These are phyloP conservation scores for Masnerella sp. DNA, from an alignment of 2,888 invertebrate genomes.

Conservation along the genomic window DNA sequence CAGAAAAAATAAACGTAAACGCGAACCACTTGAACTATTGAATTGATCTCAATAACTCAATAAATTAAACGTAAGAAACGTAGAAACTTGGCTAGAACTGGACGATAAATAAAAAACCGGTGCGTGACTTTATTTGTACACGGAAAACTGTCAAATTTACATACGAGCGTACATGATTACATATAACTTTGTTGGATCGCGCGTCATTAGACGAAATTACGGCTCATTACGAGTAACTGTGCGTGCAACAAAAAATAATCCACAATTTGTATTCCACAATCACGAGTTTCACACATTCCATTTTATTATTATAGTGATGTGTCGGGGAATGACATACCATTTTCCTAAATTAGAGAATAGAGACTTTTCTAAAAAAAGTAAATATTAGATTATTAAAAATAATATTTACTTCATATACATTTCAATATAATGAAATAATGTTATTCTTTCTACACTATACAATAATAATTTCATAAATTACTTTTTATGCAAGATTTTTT, in stretches of 20 bases:
- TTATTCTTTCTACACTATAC: no score
- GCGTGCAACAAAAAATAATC: constrained; percentile 7
- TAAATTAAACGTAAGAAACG: no score
- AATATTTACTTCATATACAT: no score
- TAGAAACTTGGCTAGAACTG: no score
- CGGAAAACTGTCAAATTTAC: background rate
- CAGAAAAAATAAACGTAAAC: no score
- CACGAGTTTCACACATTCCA: constrained; percentile 23
- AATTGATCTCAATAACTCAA: no score
- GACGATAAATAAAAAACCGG: background rate
- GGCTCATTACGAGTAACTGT: constrained; percentile 21
- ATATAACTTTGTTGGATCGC: constrained; percentile 13
- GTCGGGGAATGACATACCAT: background rate
- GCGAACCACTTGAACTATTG: no score
- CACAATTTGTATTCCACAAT: constrained; percentile 14
- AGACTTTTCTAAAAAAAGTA: background rate
- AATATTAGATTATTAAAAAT: background rate
- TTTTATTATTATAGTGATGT: constrained; percentile 12
- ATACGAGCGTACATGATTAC: constrained; percentile 7
- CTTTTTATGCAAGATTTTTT: no score
- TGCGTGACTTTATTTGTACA: constrained; percentile 9
- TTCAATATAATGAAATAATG: no score
- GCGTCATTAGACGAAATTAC: constrained; percentile 19
- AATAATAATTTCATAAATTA: no score
- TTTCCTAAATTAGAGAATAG: background rate